Percentiles rank a stretch among this genome's conserved stretches.
These are phyloP conservation scores for Pipistrellus pygmaeus DNA, from an alignment of 2,797 vertebrate genomes.

Conservation along the genomic window DNA sequence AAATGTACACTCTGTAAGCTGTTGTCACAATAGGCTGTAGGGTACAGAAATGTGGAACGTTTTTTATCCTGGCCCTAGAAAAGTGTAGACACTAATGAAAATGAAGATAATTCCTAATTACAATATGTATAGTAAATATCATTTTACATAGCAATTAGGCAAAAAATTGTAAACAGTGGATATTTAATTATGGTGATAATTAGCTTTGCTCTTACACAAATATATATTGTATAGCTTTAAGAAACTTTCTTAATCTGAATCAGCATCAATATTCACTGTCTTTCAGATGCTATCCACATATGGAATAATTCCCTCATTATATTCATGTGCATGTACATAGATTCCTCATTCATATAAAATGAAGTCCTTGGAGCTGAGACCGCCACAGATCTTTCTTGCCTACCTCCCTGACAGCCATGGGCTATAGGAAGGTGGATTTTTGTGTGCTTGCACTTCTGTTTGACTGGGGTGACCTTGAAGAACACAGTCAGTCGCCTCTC, in stretches of 20 bases:
- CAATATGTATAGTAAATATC: not conserved
- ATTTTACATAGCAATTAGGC: conserved; percentile 56
- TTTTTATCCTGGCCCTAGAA: conserved; percentile 26
- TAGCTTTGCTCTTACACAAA: conserved; percentile 37
- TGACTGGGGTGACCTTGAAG: not conserved
- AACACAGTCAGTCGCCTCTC: not conserved
- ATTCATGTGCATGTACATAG: rapidly evolving
- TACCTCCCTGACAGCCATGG: too few relatives aligned
- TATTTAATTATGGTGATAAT: not conserved
- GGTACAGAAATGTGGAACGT: not conserved
- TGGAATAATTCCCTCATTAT: not conserved
- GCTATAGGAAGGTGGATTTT: not conserved
- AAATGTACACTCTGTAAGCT: conserved; percentile 5
- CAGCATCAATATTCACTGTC: not conserved
- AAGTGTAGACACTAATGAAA: conserved; percentile 36
- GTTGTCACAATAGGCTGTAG: not conserved
- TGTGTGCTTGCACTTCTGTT: not conserved
- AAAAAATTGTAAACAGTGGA: conserved; percentile 44
- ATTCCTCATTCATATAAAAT: not conserved
- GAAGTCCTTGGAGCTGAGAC: not conserved
- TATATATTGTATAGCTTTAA: conserved; percentile 36
- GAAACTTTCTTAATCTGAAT: conserved; percentile 16
- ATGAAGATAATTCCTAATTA: conserved; percentile 51
- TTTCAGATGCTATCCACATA: not conserved
- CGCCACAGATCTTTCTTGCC: too few relatives aligned